Conservation (phyloP, 2,113 vertebrate genomes). For the Aythya baeri region DNA sequence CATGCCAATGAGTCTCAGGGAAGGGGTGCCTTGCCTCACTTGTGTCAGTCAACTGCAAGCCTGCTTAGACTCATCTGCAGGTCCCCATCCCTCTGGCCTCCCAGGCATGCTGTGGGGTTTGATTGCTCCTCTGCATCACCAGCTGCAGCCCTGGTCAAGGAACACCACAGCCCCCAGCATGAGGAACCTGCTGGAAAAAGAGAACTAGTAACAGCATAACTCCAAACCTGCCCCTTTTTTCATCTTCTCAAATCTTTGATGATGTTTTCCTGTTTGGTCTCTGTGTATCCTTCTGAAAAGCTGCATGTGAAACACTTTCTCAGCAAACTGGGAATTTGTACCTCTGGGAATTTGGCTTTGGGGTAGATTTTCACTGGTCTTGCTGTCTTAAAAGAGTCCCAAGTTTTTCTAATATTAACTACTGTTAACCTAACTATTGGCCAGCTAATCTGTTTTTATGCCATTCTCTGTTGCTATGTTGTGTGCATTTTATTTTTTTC, state of each 20-base stretch:
- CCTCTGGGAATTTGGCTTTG: background rate
- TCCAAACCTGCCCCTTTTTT: background rate
- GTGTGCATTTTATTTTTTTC: background rate
- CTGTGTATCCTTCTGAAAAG: background rate
- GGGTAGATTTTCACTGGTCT: background rate
- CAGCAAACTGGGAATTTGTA: background rate
- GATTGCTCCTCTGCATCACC: background rate
- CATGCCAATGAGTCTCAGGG: accelerated
- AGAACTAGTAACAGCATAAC: background rate
- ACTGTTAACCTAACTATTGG: background rate
- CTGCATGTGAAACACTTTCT: background rate
- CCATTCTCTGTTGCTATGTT: background rate
- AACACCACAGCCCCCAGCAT: accelerated
- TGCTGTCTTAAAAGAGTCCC: background rate
- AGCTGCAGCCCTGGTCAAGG: background rate
- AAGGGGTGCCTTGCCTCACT: background rate
- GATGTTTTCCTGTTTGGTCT: background rate
- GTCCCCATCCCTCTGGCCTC: accelerated
- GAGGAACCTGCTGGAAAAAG: background rate
- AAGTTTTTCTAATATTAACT: background rate
- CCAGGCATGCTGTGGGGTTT: accelerated
- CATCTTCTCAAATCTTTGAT: background rate
- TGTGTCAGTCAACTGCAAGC: background rate
- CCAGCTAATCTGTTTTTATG: background rate
- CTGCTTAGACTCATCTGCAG: accelerated